Conservation (phyloP, 2,113 vertebrate genomes). For the Alethe diademata region DNA sequence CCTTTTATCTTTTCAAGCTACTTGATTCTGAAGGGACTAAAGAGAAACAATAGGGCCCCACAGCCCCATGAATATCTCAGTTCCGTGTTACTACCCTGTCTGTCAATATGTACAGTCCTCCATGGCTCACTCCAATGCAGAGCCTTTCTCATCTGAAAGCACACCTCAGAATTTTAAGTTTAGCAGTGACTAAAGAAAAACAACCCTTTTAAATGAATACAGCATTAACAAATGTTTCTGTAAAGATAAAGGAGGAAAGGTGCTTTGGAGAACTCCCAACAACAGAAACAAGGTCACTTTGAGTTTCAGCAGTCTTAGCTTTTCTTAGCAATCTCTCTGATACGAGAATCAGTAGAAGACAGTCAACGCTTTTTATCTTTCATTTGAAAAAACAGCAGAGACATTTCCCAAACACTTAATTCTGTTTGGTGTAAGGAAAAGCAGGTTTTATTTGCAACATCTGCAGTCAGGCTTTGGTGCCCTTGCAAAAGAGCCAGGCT, state of each 20-base stretch:
- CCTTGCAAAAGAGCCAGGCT: not conserved
- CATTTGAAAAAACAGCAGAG: not conserved
- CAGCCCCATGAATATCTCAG: not conserved
- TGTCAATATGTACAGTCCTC: not conserved
- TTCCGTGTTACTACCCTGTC: not conserved
- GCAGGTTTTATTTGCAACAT: not conserved
- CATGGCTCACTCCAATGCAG: not conserved
- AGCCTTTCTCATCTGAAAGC: not conserved
- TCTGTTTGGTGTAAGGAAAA: not conserved
- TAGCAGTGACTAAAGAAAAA: not conserved
- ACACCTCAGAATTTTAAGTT: fast-evolving
- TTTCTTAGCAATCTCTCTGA: not conserved
- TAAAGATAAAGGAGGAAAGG: fast-evolving
- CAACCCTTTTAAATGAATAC: not conserved
- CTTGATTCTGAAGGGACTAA: not conserved
- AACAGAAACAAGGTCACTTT: not conserved
- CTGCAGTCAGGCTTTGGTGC: not conserved
- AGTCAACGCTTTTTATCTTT: not conserved
- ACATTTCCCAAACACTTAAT: not conserved
- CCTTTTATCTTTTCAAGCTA: not conserved
- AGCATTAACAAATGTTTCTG: not conserved
- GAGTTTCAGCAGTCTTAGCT: not conserved
- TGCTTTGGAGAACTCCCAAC: not conserved
- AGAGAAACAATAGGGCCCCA: not conserved
- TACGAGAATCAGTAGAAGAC: not conserved